Percentiles rank a stretch among this genome's conserved stretches.
phyloP scores from a whole-genome alignment of 2,113 vertebrate genomes.

The Neopipo cinnamomea region DNA sequence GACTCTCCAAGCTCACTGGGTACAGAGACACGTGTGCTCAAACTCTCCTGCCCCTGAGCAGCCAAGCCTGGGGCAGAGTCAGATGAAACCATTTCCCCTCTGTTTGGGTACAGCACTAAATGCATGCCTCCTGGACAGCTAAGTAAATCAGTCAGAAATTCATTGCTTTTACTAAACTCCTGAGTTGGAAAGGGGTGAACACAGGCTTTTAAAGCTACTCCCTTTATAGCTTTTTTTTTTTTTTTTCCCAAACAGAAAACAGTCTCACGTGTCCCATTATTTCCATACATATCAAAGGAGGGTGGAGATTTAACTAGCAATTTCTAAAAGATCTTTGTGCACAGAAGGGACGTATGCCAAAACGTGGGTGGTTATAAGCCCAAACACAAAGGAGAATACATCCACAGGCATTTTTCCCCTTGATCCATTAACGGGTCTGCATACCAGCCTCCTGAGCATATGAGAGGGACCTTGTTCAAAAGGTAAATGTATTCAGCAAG shows the following conservation, averaged over 20 bases:
- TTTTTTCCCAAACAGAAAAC: neutral
- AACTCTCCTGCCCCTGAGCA: neutral
- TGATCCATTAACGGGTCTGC: conserved; percentile 61
- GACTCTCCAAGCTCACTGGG: neutral
- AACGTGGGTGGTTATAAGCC: conserved; percentile 65
- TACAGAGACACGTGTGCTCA: neutral
- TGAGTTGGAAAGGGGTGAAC: neutral
- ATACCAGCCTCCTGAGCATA: conserved; percentile 46
- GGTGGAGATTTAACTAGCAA: conserved; percentile 54
- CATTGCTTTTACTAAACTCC: neutral
- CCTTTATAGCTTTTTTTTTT: neutral
- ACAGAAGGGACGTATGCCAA: conserved; percentile 60
- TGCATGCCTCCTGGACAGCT: neutral
- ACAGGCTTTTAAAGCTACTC: conserved; percentile 23
- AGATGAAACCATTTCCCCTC: neutral
- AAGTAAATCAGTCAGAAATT: neutral
- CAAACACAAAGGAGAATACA: conserved; percentile 63
- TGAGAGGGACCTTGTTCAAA: conserved; percentile 62
- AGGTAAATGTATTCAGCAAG: conserved; percentile 58
- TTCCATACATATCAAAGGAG: conserved; percentile 68
- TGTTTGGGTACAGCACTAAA: neutral
- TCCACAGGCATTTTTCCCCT: conserved; percentile 65
- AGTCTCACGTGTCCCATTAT: conserved; percentile 62
- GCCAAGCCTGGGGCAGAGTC: neutral
- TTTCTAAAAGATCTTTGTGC: conserved; percentile 71